A percentile compares a stretch with the other conserved stretches of the same genome.
Evolutionary conservation across 2,888 invertebrate species (phyloP).

Genomic region (Geotrupes spiniger): DNA sequence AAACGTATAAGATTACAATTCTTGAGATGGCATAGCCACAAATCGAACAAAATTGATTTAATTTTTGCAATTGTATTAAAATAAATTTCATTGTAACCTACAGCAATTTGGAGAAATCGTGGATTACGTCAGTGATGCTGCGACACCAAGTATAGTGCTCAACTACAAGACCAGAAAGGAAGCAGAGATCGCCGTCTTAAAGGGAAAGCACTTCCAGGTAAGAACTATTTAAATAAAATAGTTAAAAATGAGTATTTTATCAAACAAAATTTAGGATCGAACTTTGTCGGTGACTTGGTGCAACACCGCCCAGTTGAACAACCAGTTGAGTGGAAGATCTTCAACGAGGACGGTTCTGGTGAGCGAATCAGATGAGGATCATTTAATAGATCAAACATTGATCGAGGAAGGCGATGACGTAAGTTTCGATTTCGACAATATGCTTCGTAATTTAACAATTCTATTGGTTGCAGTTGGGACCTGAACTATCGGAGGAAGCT

Average conservation of each 20-base stretch:
- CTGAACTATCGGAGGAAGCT: slow-evolving; percentile 60
- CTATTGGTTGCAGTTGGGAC: slow-evolving; percentile 35
- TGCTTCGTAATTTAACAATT: slow-evolving; percentile 2
- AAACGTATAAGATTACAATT: too few relatives aligned
- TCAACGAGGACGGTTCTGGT: slow-evolving; percentile 41
- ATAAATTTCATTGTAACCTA: too few relatives aligned
- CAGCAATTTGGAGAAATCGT: slow-evolving; percentile 87
- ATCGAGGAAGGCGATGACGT: slow-evolving; percentile 20
- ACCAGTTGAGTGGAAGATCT: slow-evolving; percentile 37
- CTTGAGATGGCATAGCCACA: too few relatives aligned
- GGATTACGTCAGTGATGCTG: slow-evolving; percentile 71
- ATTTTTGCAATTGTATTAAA: too few relatives aligned
- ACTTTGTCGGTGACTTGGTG: slow-evolving; percentile 50
- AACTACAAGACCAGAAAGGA: slow-evolving; percentile 74
- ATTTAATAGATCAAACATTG: slow-evolving; percentile 44
- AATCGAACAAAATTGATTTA: too few relatives aligned
- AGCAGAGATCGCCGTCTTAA: slow-evolving; percentile 73
- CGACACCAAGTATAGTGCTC: slow-evolving; percentile 72
- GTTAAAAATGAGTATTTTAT: too few relatives aligned
- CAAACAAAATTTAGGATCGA: slow-evolving; percentile 42
- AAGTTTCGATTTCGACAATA: slow-evolving; percentile 1
- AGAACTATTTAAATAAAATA: slow-evolving; percentile 26
- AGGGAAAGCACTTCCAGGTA: slow-evolving; percentile 75
- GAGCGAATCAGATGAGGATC: slow-evolving; percentile 49
- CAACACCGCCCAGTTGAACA: slow-evolving; percentile 37